Conservation (phyloP, 2,113 vertebrate genomes). For the Synodontis membranacea region DNA sequence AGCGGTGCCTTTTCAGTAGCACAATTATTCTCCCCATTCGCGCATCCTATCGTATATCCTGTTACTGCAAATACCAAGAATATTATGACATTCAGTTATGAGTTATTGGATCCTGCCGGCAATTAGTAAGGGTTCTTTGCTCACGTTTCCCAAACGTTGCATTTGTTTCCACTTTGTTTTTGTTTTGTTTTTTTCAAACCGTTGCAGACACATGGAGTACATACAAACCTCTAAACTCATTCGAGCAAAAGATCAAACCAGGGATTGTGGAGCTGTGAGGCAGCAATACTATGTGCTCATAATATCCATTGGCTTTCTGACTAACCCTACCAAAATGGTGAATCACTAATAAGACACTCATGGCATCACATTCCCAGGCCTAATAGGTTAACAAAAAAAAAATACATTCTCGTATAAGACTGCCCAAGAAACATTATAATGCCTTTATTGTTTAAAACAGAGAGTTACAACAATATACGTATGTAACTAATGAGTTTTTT, state of each 20-base stretch:
- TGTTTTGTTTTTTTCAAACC: too few species aligned
- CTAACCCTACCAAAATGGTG: background rate
- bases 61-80: background rate
- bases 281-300: background rate
- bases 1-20: slow-evolving; percentile 40
- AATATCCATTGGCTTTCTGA: background rate
- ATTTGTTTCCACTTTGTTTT: background rate
- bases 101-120: background rate
- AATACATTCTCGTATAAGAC: background rate
- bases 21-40: too few species aligned
- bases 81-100: too few species aligned
- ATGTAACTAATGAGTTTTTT: background rate
- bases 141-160: background rate
- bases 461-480: background rate
- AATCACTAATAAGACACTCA: background rate
- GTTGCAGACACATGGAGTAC: background rate
- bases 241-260: background rate
- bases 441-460: background rate
- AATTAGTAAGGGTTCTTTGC: background rate
- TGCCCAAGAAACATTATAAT: background rate
- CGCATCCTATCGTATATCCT: background rate
- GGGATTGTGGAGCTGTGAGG: background rate
- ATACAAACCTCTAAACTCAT: background rate
- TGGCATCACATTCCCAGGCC: background rate
- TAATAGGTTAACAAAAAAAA: background rate